phyloP scores from a whole-genome alignment of 2,113 vertebrate genomes.

The Serinus canaria region DNA sequence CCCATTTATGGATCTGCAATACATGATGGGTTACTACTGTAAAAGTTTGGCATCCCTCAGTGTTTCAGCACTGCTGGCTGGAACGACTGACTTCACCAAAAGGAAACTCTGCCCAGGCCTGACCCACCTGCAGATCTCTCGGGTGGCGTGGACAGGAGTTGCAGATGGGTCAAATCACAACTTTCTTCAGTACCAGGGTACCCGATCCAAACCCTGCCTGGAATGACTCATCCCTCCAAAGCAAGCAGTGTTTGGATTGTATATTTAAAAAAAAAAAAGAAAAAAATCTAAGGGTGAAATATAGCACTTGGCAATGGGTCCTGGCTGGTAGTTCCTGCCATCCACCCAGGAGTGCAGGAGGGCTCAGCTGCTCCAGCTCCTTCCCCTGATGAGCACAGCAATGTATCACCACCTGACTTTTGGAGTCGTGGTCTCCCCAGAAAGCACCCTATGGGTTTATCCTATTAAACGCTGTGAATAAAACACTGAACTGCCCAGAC shows the following conservation, averaged over 20 bases:
- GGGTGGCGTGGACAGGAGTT: rapidly evolving
- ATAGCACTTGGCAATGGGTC: background rate
- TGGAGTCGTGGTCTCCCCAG: background rate
- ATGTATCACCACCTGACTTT: background rate
- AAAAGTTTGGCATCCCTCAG: background rate
- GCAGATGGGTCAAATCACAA: background rate
- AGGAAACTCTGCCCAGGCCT: background rate
- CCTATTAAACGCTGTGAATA: background rate
- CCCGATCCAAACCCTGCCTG: background rate
- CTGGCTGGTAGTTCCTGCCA: background rate
- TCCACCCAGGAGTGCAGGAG: background rate
- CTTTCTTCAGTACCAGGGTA: rapidly evolving
- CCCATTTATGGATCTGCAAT: background rate
- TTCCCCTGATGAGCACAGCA: background rate
- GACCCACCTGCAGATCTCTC: background rate
- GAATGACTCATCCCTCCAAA: background rate
- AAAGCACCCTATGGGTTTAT: background rate
- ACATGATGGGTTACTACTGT: background rate
- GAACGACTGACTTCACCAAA: conserved; percentile 2
- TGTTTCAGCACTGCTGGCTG: background rate
- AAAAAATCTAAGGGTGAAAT: background rate
- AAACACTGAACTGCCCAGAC: background rate
- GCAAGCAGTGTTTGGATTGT: background rate
- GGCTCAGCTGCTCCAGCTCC: background rate
- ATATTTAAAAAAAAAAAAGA: background rate